These are phyloP conservation scores for Trematocara nigrifrons DNA, from an alignment of 2,113 vertebrate genomes.

Conservation along the genomic window DNA sequence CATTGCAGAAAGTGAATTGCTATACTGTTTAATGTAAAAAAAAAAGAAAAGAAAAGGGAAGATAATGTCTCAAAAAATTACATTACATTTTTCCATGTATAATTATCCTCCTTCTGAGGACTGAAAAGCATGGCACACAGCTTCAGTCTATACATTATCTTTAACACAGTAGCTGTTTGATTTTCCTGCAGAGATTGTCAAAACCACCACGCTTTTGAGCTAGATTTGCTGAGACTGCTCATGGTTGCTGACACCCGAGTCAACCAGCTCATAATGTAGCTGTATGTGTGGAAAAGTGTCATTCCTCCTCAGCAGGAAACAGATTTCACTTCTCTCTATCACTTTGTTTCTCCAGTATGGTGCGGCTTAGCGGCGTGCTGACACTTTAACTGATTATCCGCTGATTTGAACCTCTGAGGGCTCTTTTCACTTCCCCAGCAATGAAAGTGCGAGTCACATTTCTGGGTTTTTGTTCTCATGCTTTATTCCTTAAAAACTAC, in stretches of 20 bases:
- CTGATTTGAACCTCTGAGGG: not conserved
- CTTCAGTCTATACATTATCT: not conserved
- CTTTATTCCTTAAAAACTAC: not conserved
- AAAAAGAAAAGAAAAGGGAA: not conserved
- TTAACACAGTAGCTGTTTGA: not conserved
- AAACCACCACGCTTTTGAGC: not conserved
- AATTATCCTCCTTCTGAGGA: not conserved
- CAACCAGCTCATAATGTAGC: not conserved
- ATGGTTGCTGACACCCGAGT: not conserved
- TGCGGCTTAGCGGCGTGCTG: not conserved
- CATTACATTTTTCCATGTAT: not conserved
- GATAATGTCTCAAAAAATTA: not conserved
- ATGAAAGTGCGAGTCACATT: not conserved
- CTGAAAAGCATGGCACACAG: not conserved
- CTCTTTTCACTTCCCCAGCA: not conserved
- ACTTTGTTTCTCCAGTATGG: not conserved
- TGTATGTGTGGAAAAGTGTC: not conserved
- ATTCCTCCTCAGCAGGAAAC: not conserved
- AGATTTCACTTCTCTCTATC: slow-evolving; percentile 3
- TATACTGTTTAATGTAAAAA: not conserved
- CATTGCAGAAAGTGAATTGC: not conserved
- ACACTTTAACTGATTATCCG: slow-evolving; percentile 23
- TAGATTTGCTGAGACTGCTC: not conserved
- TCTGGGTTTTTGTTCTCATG: not conserved
- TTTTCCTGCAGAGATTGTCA: not conserved